A percentile compares a stretch with the other conserved stretches of the same genome.
Evolutionary conservation across 2,888 invertebrate genomes (phyloP).

Genomic region (Onthophagus sagittarius): DNA sequence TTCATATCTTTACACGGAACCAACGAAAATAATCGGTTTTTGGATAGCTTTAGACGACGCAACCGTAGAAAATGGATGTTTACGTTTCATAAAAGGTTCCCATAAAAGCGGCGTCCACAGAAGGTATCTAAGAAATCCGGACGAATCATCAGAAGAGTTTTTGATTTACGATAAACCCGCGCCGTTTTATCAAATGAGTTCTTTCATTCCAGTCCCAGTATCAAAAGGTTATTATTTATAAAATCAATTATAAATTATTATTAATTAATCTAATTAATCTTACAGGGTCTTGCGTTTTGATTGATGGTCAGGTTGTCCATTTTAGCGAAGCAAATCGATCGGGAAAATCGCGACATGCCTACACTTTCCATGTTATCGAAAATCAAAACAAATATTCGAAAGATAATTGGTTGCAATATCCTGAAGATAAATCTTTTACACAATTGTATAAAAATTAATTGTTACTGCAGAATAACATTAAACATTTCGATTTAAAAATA

Average conservation of each 20-base stretch:
- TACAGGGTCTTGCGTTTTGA: slow-evolving; percentile 78
- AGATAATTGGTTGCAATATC: slow-evolving; percentile 85
- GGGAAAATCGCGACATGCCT: slow-evolving; percentile 80
- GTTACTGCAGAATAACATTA: not conserved
- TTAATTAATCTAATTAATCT: slow-evolving; percentile 19
- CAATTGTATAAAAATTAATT: slow-evolving; percentile 59
- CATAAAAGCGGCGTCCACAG: slow-evolving; percentile 80
- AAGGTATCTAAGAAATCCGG: slow-evolving; percentile 67
- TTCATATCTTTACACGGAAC: slow-evolving; percentile 82
- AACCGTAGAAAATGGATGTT: slow-evolving; percentile 87
- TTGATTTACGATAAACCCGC: slow-evolving; percentile 67
- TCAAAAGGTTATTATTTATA: slow-evolving; percentile 64
- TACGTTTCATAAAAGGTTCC: slow-evolving; percentile 89
- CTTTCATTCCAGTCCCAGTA: slow-evolving; percentile 76
- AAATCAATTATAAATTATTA: not conserved
- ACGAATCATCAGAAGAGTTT: slow-evolving; percentile 56
- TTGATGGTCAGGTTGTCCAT: slow-evolving; percentile 92
- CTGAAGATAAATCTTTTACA: slow-evolving; percentile 64
- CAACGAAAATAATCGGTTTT: slow-evolving; percentile 76
- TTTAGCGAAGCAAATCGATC: slow-evolving; percentile 86
- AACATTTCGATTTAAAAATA: no score
- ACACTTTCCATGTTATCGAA: slow-evolving; percentile 94
- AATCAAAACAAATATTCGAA: slow-evolving; percentile 68
- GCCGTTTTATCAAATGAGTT: slow-evolving; percentile 67
- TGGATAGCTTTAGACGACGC: slow-evolving; percentile 98